phyloP scores from a whole-genome alignment of 2,113 vertebrate species.

The Salvator merianae region DNA sequence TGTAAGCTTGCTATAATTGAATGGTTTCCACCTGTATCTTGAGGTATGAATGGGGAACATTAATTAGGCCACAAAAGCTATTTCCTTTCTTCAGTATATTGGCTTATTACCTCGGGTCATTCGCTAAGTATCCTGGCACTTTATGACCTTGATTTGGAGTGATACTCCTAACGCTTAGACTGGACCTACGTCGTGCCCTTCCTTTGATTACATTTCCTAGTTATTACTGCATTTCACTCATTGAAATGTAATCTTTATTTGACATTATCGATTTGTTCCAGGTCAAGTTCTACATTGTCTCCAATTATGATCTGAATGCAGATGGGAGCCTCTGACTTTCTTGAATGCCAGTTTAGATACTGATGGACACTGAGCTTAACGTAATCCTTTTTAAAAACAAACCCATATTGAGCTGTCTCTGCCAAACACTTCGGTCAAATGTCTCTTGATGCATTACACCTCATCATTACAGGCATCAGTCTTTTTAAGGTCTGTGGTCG shows the following conservation, averaged over 20 bases:
- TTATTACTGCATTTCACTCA: slow-evolving; percentile 40
- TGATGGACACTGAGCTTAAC: slow-evolving; percentile 34
- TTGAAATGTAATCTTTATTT: slow-evolving; percentile 35
- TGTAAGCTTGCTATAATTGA: slow-evolving; percentile 23
- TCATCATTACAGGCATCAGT: slow-evolving; percentile 24
- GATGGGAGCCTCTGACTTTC: slow-evolving; percentile 42
- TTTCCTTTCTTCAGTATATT: slow-evolving; percentile 25
- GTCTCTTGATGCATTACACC: slow-evolving; percentile 47
- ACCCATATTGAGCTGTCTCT: slow-evolving; percentile 36
- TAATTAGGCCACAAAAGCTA: not conserved
- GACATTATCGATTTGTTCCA: slow-evolving; percentile 38
- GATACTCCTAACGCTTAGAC: slow-evolving; percentile 21
- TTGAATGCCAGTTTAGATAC: slow-evolving; percentile 32
- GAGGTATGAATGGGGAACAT: not conserved
- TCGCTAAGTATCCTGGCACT: slow-evolving; percentile 37
- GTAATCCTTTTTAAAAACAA: slow-evolving; percentile 39
- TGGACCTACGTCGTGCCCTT: not conserved
- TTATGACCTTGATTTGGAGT: slow-evolving; percentile 22
- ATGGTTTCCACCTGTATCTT: slow-evolving; percentile 24
- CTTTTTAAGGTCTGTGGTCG: slow-evolving; percentile 47
- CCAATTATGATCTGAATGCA: slow-evolving; percentile 45
- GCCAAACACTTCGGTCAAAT: slow-evolving; percentile 23
- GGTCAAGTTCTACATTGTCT: slow-evolving; percentile 13
- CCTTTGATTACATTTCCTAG: slow-evolving; percentile 42
- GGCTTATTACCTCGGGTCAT: slow-evolving; percentile 29